Evolutionary conservation across 2,113 vertebrate genomes (phyloP).

Genomic region (Cyphomyrus discorhynchus): DNA sequence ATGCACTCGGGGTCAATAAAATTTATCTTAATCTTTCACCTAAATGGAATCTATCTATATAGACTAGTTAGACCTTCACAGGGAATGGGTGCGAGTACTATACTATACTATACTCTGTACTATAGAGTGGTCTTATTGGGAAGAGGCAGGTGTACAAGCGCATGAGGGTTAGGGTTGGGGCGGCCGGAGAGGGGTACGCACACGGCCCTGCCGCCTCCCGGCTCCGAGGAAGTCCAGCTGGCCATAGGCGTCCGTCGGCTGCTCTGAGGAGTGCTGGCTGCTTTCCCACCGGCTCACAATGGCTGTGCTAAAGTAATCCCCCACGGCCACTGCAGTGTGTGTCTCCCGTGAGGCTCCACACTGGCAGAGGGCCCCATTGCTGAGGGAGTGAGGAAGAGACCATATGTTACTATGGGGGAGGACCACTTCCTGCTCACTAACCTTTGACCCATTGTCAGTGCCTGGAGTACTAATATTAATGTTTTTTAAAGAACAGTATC

Average conservation of each 20-base stretch:
- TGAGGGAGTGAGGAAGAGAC: conserved; percentile 23
- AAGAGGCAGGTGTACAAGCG: neutral
- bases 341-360: conserved; percentile 58
- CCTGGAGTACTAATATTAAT: neutral
- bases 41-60: neutral
- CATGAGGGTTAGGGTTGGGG: neutral
- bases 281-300: conserved; percentile 77
- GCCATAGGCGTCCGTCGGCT: conserved; percentile 77
- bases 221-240: conserved; percentile 70
- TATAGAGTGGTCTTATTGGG: neutral
- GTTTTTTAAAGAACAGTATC: neutral
- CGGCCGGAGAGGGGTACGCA: conserved; percentile 41
- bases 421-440: neutral
- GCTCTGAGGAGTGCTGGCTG: conserved; percentile 69
- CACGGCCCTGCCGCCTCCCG: conserved; percentile 68
- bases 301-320: conserved; percentile 75
- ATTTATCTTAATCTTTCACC: neutral
- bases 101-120: no score
- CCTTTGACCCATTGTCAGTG: neutral
- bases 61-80: neutral
- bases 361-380: conserved; percentile 64
- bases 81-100: neutral
- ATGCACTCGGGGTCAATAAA: neutral
- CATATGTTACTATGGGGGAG: neutral
- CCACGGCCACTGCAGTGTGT: conserved; percentile 64